Base-by-base conservation (phyloP, 2,113 vertebrate genomes). In the Danionella cerebrum region DNA sequence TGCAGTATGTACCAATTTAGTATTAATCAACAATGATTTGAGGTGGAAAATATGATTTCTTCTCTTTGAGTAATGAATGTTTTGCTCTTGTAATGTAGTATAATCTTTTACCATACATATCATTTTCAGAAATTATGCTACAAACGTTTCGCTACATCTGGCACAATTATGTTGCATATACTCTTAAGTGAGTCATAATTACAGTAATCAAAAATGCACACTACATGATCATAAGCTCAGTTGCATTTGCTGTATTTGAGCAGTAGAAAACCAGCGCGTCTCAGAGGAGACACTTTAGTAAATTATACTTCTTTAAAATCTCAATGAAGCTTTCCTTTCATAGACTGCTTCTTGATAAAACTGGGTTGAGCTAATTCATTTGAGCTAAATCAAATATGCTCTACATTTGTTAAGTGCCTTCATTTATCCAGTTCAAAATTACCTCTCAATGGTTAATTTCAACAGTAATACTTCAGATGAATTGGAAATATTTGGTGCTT, bases 281-380 rank as follows among this genome's bases (percentile, higher is more conserved):
- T 45, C 58, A 60, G 25, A 31, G 39, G 58, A 60, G 58, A 60
- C 12, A 13, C 24, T 6, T 45, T 25, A 60, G 58, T 25, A 60
- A 60, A 60, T 45, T 44, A 45, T 45, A 25, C 42, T 60, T 60
- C 22, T 25, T 45, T 60, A 45, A 45, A 45, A 45, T 45, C 55
- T 29, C 39, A 38, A 29, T 36, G 5, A 14, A 41, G 19, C 18
- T 42, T 53, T 13, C 31, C 52, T 67, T 16, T 67, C 19, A 55
- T 67, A 18, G 48, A 60, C 33, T 39, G 33, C 22, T 59, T 31
- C 29, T 33, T 36, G 42, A 50, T 22, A 53, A 70, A 51, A 14
- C 33, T 10, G 18, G 42, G 57, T 16, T 35, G 18, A 16, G 50
- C 7, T 62, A 55, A 57, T 57, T 55, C 24, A 60, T 60, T 60